Percentiles rank a stretch among this genome's conserved stretches.
These are phyloP conservation scores for Notocelia uddmanniana DNA, from an alignment of 2,888 invertebrate genomes.

Conservation along the genomic window DNA sequence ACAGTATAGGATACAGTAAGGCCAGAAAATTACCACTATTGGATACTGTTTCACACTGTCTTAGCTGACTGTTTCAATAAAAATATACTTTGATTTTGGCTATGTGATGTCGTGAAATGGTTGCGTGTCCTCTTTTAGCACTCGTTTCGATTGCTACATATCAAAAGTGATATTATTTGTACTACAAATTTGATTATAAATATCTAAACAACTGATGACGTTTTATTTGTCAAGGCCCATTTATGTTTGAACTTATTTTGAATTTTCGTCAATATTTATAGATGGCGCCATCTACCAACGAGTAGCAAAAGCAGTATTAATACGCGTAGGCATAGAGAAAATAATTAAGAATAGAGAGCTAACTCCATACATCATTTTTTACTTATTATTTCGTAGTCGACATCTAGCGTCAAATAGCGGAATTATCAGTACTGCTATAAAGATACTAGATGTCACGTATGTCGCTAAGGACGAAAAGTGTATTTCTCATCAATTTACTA, in stretches of 20 bases:
- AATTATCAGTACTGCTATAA: too few relatives aligned
- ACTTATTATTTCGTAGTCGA: too few relatives aligned
- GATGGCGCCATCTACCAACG: slow-evolving; percentile 21
- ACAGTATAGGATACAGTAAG: too few relatives aligned
- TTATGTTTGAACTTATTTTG: background rate
- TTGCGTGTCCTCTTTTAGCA: slow-evolving; percentile 1
- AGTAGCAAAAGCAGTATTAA: background rate
- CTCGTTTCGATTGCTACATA: slow-evolving; percentile 37
- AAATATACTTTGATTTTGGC: background rate
- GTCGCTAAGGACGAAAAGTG: too few relatives aligned
- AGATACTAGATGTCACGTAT: too few relatives aligned
- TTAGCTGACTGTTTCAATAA: background rate
- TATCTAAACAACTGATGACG: slow-evolving; percentile 6
- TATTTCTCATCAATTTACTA: too few relatives aligned
- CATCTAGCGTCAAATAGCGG: too few relatives aligned
- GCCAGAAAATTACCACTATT: too few relatives aligned
- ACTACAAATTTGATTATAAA: slow-evolving; percentile 29
- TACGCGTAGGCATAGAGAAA: too few relatives aligned
- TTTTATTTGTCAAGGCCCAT: slow-evolving; percentile 14
- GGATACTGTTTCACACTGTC: too few relatives aligned
- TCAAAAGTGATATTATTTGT: slow-evolving; percentile 46
- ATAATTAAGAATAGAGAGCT: too few relatives aligned
- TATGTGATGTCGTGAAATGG: background rate
- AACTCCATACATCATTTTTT: too few relatives aligned
- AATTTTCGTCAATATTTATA: background rate